A percentile compares a stretch with the other conserved stretches of the same genome.
Evolutionary conservation across 2,113 vertebrate species (phyloP).

Genomic region (Lichenostomus cassidix): DNA sequence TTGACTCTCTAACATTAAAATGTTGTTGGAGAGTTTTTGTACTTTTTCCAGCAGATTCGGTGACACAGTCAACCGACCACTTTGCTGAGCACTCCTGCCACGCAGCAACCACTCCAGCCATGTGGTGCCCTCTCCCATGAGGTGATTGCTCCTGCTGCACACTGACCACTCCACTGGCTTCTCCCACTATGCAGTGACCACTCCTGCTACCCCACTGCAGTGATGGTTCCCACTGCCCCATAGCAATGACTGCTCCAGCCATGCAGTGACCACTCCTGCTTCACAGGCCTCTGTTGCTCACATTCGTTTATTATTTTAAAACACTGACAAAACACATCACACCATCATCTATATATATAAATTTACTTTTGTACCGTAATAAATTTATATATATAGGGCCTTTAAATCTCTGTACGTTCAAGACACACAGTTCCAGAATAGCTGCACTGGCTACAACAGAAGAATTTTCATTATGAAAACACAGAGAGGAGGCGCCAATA

Average conservation of each 20-base stretch:
- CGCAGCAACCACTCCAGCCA: rapidly evolving
- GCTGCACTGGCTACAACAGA: conserved; percentile 59
- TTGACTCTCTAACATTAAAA: too few relatives aligned
- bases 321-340: conserved; percentile 69
- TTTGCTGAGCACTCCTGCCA: background rate
- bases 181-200: background rate
- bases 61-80: background rate
- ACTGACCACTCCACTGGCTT: background rate
- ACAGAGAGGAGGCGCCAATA: conserved; percentile 16
- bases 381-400: conserved; percentile 59
- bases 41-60: too few relatives aligned
- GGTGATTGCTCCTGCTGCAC: background rate
- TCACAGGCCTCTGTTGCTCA: conserved; percentile 17
- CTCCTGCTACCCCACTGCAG: background rate
- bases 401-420: conserved; percentile 46
- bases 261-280: background rate
- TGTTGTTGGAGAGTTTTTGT: too few relatives aligned
- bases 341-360: conserved; percentile 49
- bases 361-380: conserved; percentile 20
- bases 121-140: rapidly evolving
- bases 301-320: conserved; percentile 71
- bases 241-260: background rate
- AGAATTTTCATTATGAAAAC: conserved; percentile 62
- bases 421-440: conserved; percentile 58
- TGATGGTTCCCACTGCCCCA: background rate